Percentiles rank a stretch among this genome's conserved stretches.
Evolutionary conservation across 1,140 invertebrate species (phyloP).

Genomic region (Sipha flava): DNA sequence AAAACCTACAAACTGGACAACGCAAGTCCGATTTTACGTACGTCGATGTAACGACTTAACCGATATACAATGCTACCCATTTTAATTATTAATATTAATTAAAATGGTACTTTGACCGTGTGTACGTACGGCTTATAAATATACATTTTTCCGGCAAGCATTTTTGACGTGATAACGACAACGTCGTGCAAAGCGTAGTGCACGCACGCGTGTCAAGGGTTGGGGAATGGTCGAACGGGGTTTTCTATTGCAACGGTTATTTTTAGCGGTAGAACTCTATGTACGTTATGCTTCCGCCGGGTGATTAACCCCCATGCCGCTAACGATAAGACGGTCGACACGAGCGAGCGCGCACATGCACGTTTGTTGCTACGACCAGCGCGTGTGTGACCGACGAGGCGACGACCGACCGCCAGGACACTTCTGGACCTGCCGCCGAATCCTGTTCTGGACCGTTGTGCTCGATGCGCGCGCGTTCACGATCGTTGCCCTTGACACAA

Average conservation of each 20-base stretch:
- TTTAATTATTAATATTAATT: too few species aligned
- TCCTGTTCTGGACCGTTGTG: background rate
- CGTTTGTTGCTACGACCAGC: background rate
- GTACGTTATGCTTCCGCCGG: background rate
- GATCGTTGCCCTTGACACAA: background rate
- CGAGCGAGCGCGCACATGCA: background rate
- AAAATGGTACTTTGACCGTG: too few species aligned
- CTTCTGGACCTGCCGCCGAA: background rate
- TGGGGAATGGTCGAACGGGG: background rate
- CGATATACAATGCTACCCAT: too few species aligned
- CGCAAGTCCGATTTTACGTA: too few species aligned
- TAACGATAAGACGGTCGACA: background rate
- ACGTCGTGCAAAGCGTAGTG: too few species aligned
- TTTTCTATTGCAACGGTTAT: background rate
- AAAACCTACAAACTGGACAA: too few species aligned
- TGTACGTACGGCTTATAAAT: background rate
- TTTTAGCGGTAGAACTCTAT: background rate
- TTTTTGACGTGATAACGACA: too few species aligned
- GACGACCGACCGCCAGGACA: background rate
- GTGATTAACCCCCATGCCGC: background rate
- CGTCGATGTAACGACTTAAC: too few species aligned
- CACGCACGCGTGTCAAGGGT: background rate
- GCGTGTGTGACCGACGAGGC: conserved; percentile 5
- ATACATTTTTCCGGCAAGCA: background rate
- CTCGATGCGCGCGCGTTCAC: background rate